Evolutionary conservation across 2,888 invertebrate genomes (phyloP).

Genomic region (Gnatocerus cornutus): DNA sequence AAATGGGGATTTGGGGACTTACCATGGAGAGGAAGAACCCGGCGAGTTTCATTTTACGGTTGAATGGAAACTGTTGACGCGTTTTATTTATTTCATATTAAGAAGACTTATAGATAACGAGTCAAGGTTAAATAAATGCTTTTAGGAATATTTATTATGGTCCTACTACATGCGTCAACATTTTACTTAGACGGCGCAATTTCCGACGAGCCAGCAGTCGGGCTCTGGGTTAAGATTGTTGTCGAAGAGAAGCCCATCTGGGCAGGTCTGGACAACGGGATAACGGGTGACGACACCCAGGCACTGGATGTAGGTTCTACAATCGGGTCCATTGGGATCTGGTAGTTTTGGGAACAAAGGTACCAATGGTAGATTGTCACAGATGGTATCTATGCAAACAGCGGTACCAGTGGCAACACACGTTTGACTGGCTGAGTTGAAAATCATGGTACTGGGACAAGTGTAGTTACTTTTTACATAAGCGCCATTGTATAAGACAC

Average conservation of each 20-base stretch:
- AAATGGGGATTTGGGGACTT: background rate
- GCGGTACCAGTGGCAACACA: conserved; percentile 31
- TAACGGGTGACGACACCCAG: conserved; percentile 12
- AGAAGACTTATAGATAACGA: no score
- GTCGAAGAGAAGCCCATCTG: conserved; percentile 20
- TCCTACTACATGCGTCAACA: background rate
- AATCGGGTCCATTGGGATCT: conserved; percentile 48
- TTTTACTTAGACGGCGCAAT: background rate
- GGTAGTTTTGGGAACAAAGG: conserved; percentile 44
- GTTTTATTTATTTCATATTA: no score
- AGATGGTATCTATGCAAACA: conserved; percentile 41
- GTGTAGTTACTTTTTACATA: conserved; percentile 51
- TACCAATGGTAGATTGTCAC: conserved; percentile 18
- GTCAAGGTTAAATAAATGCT: no score
- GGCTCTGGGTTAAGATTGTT: conserved; percentile 23
- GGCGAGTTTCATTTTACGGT: no score
- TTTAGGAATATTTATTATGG: no score
- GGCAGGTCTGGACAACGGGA: conserved; percentile 24
- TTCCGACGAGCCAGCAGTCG: conserved; percentile 28
- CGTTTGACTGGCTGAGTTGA: conserved; percentile 44
- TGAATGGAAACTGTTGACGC: no score
- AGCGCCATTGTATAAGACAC: conserved; percentile 42
- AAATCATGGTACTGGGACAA: conserved; percentile 46
- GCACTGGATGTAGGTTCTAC: conserved; percentile 46
- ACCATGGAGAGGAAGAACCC: background rate